Conservation (phyloP, 2,888 invertebrate species). For the Rhogogaster chlorosoma region DNA sequence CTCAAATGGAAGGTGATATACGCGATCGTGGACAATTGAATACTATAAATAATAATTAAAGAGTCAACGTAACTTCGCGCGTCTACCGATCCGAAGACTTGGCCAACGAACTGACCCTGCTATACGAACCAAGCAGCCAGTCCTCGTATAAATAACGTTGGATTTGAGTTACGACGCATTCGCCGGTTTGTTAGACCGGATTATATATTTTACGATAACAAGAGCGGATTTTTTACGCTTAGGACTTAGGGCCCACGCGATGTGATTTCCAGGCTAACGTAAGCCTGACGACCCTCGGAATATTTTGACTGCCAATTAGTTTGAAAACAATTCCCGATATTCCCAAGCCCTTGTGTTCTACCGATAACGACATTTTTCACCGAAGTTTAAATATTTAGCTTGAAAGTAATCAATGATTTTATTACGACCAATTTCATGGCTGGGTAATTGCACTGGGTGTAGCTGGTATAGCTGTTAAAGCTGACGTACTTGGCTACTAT, state of each 20-base stretch:
- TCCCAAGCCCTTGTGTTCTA: not conserved
- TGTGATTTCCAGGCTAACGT: not conserved
- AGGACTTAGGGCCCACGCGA: slow-evolving; percentile 24
- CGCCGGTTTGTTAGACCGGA: slow-evolving; percentile 62
- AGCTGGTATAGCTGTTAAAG: not conserved
- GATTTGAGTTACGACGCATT: slow-evolving; percentile 60
- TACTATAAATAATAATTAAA: slow-evolving; percentile 70
- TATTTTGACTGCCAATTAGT: slow-evolving; percentile 41
- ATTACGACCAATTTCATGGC: not conserved
- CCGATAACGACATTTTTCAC: not conserved
- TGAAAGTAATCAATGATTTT: not conserved
- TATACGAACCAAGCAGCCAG: slow-evolving; percentile 55
- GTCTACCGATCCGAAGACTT: slow-evolving; percentile 17
- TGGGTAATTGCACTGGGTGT: slow-evolving; percentile 8
- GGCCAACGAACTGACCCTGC: slow-evolving; percentile 16
- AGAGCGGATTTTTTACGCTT: slow-evolving; percentile 50
- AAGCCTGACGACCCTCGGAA: slow-evolving; percentile 30
- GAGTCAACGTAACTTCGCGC: slow-evolving; percentile 50
- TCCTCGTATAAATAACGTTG: slow-evolving; percentile 63
- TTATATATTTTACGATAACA: slow-evolving; percentile 62
- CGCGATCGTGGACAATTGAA: slow-evolving; percentile 57
- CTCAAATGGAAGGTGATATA: slow-evolving; percentile 35
- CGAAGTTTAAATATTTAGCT: not conserved
- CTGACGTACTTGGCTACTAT: not conserved
- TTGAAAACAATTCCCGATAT: slow-evolving; percentile 19